These are phyloP conservation scores for Notodonta ziczac DNA, from an alignment of 2,888 invertebrate species.

Conservation along the genomic window DNA sequence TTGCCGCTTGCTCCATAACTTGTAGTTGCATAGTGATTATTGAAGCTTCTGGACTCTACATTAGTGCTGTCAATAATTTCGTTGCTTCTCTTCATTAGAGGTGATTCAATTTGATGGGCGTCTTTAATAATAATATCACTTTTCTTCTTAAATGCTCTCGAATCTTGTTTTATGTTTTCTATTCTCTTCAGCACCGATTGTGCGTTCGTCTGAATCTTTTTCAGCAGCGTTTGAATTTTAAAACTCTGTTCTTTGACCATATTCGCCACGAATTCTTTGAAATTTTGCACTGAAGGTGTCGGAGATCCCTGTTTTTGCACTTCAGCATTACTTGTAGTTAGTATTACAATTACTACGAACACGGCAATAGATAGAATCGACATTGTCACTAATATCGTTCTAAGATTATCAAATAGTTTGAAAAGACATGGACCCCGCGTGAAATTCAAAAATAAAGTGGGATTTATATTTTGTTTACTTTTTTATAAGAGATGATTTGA, in stretches of 20 bases:
- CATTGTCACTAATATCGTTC: slow-evolving; percentile 59
- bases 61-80: slow-evolving; percentile 38
- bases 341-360: slow-evolving; percentile 56
- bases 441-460: slow-evolving; percentile 43
- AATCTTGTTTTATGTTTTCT: slow-evolving; percentile 56
- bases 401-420: slow-evolving; percentile 34
- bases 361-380: slow-evolving; percentile 62
- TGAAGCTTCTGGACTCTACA: slow-evolving; percentile 60
- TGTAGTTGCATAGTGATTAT: slow-evolving; percentile 59
- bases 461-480: slow-evolving; percentile 25
- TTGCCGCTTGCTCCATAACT: slow-evolving; percentile 66
- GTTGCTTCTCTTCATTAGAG: slow-evolving; percentile 45
- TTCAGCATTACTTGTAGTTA: slow-evolving; percentile 59
- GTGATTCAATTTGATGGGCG: slow-evolving; percentile 65
- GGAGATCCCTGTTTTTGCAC: slow-evolving; percentile 45
- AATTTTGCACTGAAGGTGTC: slow-evolving; percentile 53
- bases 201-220: slow-evolving; percentile 72
- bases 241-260: slow-evolving; percentile 72
- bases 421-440: slow-evolving; percentile 64
- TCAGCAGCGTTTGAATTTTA: slow-evolving; percentile 67
- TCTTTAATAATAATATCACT: slow-evolving; percentile 29
- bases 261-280: slow-evolving; percentile 65
- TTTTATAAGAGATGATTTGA: slow-evolving; percentile 57
- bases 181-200: slow-evolving; percentile 68
- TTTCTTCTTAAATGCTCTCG: slow-evolving; percentile 34